Conservation (phyloP, 2,888 invertebrate genomes). For the Diabrotica balteata region DNA sequence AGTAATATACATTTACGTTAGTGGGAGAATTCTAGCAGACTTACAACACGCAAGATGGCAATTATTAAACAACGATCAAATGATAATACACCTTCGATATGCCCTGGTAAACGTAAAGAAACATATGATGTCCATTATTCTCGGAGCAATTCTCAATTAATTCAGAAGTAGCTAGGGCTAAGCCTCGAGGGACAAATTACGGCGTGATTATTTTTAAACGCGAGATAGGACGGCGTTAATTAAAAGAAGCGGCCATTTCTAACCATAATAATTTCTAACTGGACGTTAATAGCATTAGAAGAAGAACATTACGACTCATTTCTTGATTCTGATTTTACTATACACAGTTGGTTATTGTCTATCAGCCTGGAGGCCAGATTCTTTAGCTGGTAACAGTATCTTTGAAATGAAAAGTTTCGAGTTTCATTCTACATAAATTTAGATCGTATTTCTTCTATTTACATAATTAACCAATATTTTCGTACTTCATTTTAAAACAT, state of each 20-base stretch:
- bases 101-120: neutral
- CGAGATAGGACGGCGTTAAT: neutral
- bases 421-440: too few species aligned
- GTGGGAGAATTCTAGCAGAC: neutral
- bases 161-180: neutral
- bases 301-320: neutral
- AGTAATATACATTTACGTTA: too few species aligned
- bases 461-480: too few species aligned
- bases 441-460: too few species aligned
- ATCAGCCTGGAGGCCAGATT: too few species aligned
- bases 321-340: neutral
- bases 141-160: slow-evolving; percentile 1
- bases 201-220: neutral
- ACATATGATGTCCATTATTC: neutral
- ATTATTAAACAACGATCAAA: neutral
- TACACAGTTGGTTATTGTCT: neutral
- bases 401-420: too few species aligned
- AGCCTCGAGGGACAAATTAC: neutral
- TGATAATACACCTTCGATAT: neutral
- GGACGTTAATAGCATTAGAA: neutral
- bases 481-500: too few species aligned
- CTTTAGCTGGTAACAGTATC: too few species aligned
- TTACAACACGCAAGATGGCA: neutral
- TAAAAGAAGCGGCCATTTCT: neutral
- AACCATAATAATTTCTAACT: neutral